phyloP scores from a whole-genome alignment of 2,888 invertebrate species.

The Oligia strigilis region DNA sequence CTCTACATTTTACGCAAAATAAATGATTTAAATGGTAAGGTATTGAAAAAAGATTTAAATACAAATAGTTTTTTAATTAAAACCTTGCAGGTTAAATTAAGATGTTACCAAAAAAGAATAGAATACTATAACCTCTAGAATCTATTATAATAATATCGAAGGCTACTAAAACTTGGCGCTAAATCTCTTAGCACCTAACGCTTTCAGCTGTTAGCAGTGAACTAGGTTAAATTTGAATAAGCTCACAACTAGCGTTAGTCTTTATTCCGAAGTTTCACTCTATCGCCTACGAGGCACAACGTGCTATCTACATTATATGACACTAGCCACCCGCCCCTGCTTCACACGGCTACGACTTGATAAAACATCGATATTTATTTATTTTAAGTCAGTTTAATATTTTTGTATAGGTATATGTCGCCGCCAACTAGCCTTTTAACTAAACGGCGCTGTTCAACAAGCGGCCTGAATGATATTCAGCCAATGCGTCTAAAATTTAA shows the following conservation, averaged over 20 bases:
- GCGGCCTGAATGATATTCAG: too few species aligned
- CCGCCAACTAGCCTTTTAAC: too few species aligned
- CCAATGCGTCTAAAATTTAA: too few species aligned
- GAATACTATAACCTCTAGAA: not conserved
- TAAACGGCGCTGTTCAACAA: too few species aligned
- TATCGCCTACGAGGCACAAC: slow-evolving; percentile 18
- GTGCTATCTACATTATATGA: not conserved
- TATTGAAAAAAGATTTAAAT: not conserved
- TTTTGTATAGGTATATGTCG: too few species aligned
- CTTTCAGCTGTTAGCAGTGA: slow-evolving; percentile 45
- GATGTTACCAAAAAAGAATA: not conserved
- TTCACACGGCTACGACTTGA: not conserved
- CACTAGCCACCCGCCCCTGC: not conserved
- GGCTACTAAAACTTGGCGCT: slow-evolving; percentile 16
- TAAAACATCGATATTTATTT: not conserved
- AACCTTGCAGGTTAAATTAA: not conserved
- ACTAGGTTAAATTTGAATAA: slow-evolving; percentile 63
- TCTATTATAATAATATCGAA: slow-evolving; percentile 19
- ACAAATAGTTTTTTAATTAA: not conserved
- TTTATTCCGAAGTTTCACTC: slow-evolving; percentile 61
- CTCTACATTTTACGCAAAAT: not conserved
- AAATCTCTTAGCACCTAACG: slow-evolving; percentile 34
- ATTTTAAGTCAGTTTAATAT: not conserved
- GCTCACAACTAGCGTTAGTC: slow-evolving; percentile 48
- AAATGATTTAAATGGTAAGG: not conserved